Percentiles rank a stretch among this genome's conserved stretches.
These are phyloP conservation scores for Melinopterus prodromus DNA, from an alignment of 2,888 invertebrate genomes.

Conservation along the genomic window DNA sequence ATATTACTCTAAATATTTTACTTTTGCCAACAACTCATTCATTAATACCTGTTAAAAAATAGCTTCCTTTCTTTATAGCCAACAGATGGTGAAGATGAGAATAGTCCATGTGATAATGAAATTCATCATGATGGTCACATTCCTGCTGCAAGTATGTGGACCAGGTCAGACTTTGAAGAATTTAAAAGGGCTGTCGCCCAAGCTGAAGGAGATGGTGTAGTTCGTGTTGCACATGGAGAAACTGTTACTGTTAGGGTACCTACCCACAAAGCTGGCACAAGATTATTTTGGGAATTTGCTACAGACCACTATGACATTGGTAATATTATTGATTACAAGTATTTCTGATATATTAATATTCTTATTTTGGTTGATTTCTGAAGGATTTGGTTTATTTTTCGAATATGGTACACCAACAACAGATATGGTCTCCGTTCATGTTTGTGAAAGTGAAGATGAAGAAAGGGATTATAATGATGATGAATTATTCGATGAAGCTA, in stretches of 20 bases:
- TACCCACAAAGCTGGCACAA: conserved; percentile 91
- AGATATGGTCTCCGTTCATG: conserved; percentile 90
- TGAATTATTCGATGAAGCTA: conserved; percentile 59
- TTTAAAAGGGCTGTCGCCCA: conserved; percentile 90
- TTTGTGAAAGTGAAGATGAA: conserved; percentile 95
- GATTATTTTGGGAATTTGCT: conserved; percentile 99
- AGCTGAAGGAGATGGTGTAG: conserved; percentile 84
- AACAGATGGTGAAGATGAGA: conserved; percentile 38
- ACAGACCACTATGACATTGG: conserved; percentile 98
- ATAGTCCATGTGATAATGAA: conserved; percentile 42
- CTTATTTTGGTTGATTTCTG: not conserved
- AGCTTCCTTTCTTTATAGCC: conserved; percentile 30
- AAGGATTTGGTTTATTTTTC: conserved; percentile 95
- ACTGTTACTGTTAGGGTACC: conserved; percentile 97
- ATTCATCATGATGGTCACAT: conserved; percentile 46
- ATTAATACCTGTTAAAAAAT: no score
- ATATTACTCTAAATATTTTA: conserved; percentile 24
- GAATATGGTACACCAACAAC: conserved; percentile 93
- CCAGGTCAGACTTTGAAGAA: conserved; percentile 81
- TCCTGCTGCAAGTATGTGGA: conserved; percentile 94
- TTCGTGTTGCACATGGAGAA: conserved; percentile 95
- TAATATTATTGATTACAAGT: conserved; percentile 35
- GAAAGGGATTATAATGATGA: conserved; percentile 76
- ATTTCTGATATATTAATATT: conserved; percentile 10
- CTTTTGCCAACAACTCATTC: not conserved